Evolutionary conservation across 2,797 vertebrate genomes (phyloP), one percentile per base, ranked within the genome.

Genomic region (Momotus momota): DNA sequence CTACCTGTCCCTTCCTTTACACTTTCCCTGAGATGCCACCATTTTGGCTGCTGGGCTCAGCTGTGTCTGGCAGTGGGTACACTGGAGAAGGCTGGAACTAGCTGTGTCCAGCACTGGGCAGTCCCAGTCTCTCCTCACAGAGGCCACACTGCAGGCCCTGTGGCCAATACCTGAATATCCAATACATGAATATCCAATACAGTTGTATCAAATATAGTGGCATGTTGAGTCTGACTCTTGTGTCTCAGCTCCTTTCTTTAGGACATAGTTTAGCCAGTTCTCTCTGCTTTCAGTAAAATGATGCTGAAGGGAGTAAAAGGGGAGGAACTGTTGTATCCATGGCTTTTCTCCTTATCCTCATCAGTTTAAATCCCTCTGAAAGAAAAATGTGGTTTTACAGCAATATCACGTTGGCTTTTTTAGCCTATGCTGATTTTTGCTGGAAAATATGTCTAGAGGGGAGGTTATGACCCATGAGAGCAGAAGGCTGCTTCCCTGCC

Each of bases 121-220:
- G 29, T 18, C 31, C 21, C 0, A 0, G 27, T 14, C 0, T 1
- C 38, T 77, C 33, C 61, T 55, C 4, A 10, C 27, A 77, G 29
- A 21, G n/a, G 52, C 52, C 18, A 17, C 29, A 29, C 29, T 31
- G 52, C 10, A 55, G 52, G 17, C 29, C 29, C 18, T 55, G 29
- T 18, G 31, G 18, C 29, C 52, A 55, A n/a, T 55, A 55, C 52
- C 18, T 55, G 52, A 29, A 35, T 35, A 35, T 35, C 35, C 35
- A 35, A 35, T 35, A 4, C 52, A 55, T 33, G 18, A 35, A 21
- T 22, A 58, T 33, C 33, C 55, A 58, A 33, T 58, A 35, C n/a
- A 58, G 55, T 58, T 58, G 35, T 35, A 58, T 58, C 33, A 58
- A 23, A 58, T 35, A 35, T 35, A 58, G 52, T 55, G 52, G 29